phyloP scores from a whole-genome alignment of 2,888 invertebrate genomes.

The Penaeus monodon region DNA sequence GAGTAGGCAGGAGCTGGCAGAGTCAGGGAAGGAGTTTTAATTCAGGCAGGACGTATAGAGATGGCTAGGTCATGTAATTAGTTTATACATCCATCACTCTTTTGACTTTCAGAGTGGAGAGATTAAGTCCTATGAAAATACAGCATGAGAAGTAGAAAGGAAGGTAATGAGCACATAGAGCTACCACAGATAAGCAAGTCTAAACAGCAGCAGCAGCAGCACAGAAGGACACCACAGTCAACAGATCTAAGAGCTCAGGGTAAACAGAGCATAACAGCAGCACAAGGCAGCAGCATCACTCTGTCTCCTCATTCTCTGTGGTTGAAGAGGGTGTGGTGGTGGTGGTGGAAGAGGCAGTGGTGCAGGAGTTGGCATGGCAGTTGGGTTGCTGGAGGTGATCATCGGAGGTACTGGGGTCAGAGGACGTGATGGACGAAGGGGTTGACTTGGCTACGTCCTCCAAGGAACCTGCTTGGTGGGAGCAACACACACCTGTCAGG shows the following conservation, averaged over 20 bases:
- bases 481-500: neutral
- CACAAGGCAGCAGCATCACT: neutral
- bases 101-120: too few species aligned
- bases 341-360: constrained; percentile 27
- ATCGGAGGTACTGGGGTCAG: constrained; percentile 25
- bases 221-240: neutral
- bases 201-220: neutral
- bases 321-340: constrained; percentile 34
- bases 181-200: neutral
- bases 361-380: neutral
- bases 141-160: too few species aligned
- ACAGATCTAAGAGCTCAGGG: neutral
- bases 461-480: constrained; percentile 44
- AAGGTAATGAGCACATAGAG: neutral
- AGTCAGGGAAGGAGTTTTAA: too few species aligned
- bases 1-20: too few species aligned
- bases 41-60: too few species aligned
- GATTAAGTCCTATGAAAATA: too few species aligned
- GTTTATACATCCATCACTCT: too few species aligned
- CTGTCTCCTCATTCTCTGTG: constrained; percentile 27
- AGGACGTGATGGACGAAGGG: constrained; percentile 32
- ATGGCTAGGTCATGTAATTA: too few species aligned
- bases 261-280: neutral
- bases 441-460: constrained; percentile 55
- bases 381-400: constrained; percentile 12